Evolutionary conservation across 2,888 invertebrate genomes (phyloP).

Genomic region (Dascillus cervinus): DNA sequence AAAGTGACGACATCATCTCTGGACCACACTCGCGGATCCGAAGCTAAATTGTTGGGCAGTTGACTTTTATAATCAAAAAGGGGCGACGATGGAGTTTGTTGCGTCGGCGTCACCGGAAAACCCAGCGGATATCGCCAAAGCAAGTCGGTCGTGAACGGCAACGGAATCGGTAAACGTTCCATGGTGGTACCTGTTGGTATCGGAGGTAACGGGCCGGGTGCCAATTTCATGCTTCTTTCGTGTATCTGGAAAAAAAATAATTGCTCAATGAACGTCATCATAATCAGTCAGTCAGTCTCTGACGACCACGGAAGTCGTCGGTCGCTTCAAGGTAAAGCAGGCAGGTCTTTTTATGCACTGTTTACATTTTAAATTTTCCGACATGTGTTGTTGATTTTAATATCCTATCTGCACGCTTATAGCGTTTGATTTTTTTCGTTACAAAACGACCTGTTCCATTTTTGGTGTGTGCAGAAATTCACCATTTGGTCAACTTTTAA

Average conservation of each 20-base stretch:
- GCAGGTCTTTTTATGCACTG: too few relatives aligned
- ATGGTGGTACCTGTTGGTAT: constrained; percentile 47
- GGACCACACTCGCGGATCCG: constrained; percentile 85
- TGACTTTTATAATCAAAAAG: constrained; percentile 81
- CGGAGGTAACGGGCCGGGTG: constrained; percentile 43
- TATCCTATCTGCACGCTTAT: too few relatives aligned
- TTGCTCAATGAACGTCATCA: not conserved
- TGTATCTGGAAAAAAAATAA: constrained; percentile 14
- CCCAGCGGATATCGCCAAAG: constrained; percentile 82
- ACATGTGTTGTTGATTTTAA: constrained; percentile 14
- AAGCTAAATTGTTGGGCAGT: constrained; percentile 72
- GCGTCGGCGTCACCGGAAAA: constrained; percentile 58
- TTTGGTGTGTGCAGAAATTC: too few relatives aligned
- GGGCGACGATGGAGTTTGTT: constrained; percentile 57
- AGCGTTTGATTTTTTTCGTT: too few relatives aligned
- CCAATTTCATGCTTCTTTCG: constrained; percentile 44
- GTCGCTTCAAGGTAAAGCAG: constrained; percentile 21
- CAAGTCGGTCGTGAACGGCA: constrained; percentile 77
- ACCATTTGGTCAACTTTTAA: too few relatives aligned
- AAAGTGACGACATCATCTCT: constrained; percentile 84
- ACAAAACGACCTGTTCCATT: too few relatives aligned
- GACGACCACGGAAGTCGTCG: constrained; percentile 26
- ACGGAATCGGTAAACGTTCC: constrained; percentile 66
- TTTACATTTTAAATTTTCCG: constrained; percentile 22
- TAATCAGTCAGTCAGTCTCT: constrained; percentile 5